Conservation (phyloP, 2,888 invertebrate genomes). For the Ellobium chinense region DNA sequence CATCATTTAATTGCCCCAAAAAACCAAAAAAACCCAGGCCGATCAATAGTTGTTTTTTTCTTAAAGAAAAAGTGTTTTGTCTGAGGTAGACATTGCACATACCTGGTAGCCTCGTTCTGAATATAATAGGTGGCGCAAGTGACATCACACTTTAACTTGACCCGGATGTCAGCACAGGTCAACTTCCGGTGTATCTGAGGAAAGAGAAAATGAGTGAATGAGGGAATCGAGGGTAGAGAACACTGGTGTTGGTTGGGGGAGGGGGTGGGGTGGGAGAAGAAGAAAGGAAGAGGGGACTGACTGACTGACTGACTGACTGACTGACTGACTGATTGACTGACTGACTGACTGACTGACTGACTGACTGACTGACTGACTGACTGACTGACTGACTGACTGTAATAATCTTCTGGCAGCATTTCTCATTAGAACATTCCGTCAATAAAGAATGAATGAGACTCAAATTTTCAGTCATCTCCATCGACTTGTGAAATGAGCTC, state of each 20-base stretch:
- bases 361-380: too few relatives aligned
- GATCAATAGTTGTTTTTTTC: not conserved
- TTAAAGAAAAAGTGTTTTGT: not conserved
- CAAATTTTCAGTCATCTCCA: too few relatives aligned
- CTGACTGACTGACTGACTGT: too few relatives aligned
- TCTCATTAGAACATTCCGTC: too few relatives aligned
- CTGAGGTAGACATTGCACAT: not conserved
- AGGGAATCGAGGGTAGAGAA: not conserved
- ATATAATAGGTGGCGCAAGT: constrained; percentile 35
- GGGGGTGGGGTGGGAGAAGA: not conserved
- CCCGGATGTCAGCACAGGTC: constrained; percentile 53
- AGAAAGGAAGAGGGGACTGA: not conserved
- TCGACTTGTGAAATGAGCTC: too few relatives aligned
- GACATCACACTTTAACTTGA: constrained; percentile 53
- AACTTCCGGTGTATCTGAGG: constrained; percentile 52
- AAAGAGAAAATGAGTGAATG: constrained; percentile 13
- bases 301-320: not conserved
- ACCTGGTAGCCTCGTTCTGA: constrained; percentile 40
- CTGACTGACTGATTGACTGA: not conserved
- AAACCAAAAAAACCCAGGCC: not conserved
- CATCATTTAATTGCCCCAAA: not conserved
- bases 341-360: constrained; percentile 4
- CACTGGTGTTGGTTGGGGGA: not conserved
- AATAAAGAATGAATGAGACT: too few relatives aligned
- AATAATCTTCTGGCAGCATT: too few relatives aligned